Evolutionary conservation across 2,888 invertebrate species (phyloP), one percentile per base, ranked within the genome.

Genomic region (Catotricha subobsoleta): DNA sequence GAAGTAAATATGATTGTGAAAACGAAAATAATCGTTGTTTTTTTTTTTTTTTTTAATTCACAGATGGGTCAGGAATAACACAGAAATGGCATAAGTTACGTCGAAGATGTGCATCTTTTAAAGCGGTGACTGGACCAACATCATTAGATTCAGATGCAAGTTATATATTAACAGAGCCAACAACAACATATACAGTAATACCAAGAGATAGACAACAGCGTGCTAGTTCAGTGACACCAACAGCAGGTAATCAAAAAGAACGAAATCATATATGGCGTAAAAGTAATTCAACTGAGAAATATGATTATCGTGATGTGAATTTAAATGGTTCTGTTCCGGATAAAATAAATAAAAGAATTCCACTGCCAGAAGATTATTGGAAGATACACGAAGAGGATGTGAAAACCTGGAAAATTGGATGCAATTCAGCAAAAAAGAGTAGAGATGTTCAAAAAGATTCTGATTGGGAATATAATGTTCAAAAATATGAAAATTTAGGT

Each of bases 61-160:
- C 44, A 47, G 47, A 47, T 40, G 34, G 43, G 13, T 44, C 45
- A 25, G 45, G 43, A 19, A 68, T 80, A 48, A 76, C 78, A 38
- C 78, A 80, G 58, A 68, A 77, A 64, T 80, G 80, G 80, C 67
- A 78, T 49, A 72, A 77, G 53, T 64, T 80, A 45, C 70, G 79
- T 23, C 68, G 78, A 44, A 69, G 79, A 49, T 80, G 79, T 57
- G 70, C 72, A 20, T 69, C 72, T 9, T 52, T 64, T 44, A 53
- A 61, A 38, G 58, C 62, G 31, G 67, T 69, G 46, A 54, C 57
- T 46, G 65, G 69, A 45, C 67, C 74, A 8, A 67, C 73, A 25
- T 71, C 72, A 2, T 66, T 67, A 16, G 47, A 47, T 10, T 44
- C 47, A 3, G 47, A 47, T 36, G 31, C 43, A 37, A 47, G 41